Base-by-base conservation (phyloP, 2,113 vertebrate genomes). In the Neofelis nebulosa region DNA sequence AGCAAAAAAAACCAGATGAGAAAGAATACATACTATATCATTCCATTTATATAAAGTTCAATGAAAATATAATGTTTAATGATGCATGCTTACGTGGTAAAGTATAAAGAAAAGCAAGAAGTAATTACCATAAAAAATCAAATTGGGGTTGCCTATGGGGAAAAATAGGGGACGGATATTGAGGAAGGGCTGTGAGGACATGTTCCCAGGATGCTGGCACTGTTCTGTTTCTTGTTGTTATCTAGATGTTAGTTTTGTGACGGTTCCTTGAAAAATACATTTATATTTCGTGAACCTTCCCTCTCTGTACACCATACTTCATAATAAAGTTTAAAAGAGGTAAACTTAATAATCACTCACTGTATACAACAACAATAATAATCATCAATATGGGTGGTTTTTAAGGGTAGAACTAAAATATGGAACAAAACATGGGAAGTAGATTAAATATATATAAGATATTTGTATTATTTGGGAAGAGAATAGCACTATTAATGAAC, bases 111-210 rank as follows among this genome's bases (percentile, higher is more conserved):
- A 73, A 63, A 81, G 14, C 57, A 73, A 91, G 66, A 66, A 91
- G 79, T 91, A 91, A 79, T 73, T 94, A 36, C 52, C 41, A 27
- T 94, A 85, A 85, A 94, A 93, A 90, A 45, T 63, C 63, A 45
- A 84, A 83, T 12, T 68, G 48, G 74, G 16, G 38, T 68, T 79
- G 48, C 61, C 38, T 38, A 11, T 50, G 25, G 11, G 23, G 27
- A 82, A 50, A 31, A 11, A 21, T 50, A 7, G 38, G 50, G 18
- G 33, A 48, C 13, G 57, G 52, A 23, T 83, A 36, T 23, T 82
- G 18, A 19, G 50, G 41, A 73, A 33, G 6, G 52, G 33, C 63
- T 50, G 55, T 50, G 45, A 82, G 33, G 84, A 82, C 38, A 19
- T 57, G 19, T 2, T 13, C 25, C 41, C 33, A 38, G 25, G 18